Evolutionary conservation across 2,113 vertebrate species (phyloP), one percentile per base, ranked within the genome.

Genomic region (Synchiropus splendidus): DNA sequence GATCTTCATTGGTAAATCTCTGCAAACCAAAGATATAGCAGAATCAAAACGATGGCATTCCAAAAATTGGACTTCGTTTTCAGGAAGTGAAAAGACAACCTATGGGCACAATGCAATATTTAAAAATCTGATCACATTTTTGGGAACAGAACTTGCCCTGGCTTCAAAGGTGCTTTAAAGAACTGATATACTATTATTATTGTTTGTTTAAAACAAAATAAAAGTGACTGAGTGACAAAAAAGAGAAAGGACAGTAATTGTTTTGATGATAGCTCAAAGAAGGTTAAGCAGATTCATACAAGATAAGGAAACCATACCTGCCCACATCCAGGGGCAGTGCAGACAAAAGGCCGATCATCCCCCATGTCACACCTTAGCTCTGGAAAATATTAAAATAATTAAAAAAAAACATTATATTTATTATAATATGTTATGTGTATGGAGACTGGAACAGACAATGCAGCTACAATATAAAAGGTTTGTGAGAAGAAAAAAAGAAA

Each of bases 1-100:
- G 94, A 78, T 98, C 94, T 86, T 98, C 94, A 60, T 98, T 98
- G 61, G 94, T 98, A 75, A 98, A 98, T 79, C 92, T 88, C 94
- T 98, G 85, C 45, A 69, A 35, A n/a, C n/a, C 30, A 39, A 30
- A 17, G 18, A 0, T 3, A 49, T 12, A 41, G 36, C 4, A 38
- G 5, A 45, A 27, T 6, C 30, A 2, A 39, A 16, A 30, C 8
- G 4, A n/a, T 41, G 2, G 40, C 21, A 42, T n/a, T 42, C 6
- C n/a, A 10, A 1, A 42, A 31, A 27, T 27, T 4, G 4, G 2
- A 43, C 31, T 31, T 5, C 16, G 30, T 43, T 3, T 31, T 16
- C 11, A 33, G 21, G 21, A 5, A 6, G 15, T 12, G 6, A 31
- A 43, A 18, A 21, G 2, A 11, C 8, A 38, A 38, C 3, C 1